phyloP scores from a whole-genome alignment of 2,888 invertebrate genomes.

The Thyatira batis region DNA sequence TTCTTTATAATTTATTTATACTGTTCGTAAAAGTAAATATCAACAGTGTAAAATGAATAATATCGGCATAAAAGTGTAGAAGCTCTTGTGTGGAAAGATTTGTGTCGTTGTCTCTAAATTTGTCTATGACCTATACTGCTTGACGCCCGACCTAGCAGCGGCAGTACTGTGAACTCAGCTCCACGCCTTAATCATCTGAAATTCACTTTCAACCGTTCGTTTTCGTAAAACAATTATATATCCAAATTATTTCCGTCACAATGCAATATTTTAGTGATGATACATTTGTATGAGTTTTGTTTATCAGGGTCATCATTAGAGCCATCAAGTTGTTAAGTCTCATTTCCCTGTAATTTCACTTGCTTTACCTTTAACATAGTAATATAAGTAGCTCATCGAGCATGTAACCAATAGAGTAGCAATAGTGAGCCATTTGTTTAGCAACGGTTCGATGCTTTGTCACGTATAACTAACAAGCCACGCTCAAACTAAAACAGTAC shows the following conservation, averaged over 20 bases:
- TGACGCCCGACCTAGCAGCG: slow-evolving; percentile 14
- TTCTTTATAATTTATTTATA: slow-evolving; percentile 58
- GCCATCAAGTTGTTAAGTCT: too few relatives aligned
- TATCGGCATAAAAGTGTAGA: slow-evolving; percentile 57
- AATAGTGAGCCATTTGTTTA: too few relatives aligned
- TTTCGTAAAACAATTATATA: neutral
- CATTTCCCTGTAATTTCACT: too few relatives aligned
- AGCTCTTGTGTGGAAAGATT: slow-evolving; percentile 72
- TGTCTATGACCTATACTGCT: slow-evolving; percentile 44
- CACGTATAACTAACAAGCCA: too few relatives aligned
- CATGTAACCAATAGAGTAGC: too few relatives aligned
- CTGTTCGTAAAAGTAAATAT: slow-evolving; percentile 32
- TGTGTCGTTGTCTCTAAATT: slow-evolving; percentile 79
- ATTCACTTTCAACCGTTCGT: neutral
- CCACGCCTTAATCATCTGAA: neutral
- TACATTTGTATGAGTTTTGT: too few relatives aligned
- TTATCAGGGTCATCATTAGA: too few relatives aligned
- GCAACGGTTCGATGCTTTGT: too few relatives aligned
- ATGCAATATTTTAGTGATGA: neutral
- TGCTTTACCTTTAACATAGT: too few relatives aligned
- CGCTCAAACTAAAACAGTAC: too few relatives aligned
- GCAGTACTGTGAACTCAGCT: neutral
- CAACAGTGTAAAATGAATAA: slow-evolving; percentile 25
- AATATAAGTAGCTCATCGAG: too few relatives aligned
- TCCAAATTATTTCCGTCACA: neutral